Conservation (phyloP, 2,888 invertebrate species). For the Noctua fimbriata region DNA sequence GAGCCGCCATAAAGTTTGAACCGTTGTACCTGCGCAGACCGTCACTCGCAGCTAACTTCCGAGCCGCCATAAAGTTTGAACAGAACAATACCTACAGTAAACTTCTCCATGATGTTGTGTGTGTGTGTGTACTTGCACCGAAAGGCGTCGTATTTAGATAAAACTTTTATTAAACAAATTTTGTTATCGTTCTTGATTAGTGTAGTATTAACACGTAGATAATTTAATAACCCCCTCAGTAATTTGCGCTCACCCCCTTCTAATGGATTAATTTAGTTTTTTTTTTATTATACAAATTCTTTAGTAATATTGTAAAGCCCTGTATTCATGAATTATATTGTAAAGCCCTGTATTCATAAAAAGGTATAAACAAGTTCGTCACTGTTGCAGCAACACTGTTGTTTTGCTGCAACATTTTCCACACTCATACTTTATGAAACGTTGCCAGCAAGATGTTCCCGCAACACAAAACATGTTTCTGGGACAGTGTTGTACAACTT, state of each 20-base stretch:
- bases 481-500: not conserved
- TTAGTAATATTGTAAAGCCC: not conserved
- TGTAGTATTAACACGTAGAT: conserved; percentile 22
- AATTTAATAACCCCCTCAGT: conserved; percentile 9
- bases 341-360: not conserved
- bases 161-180: not conserved
- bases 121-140: conserved; percentile 32
- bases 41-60: not conserved
- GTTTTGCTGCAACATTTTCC: not conserved
- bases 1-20: not conserved
- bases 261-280: conserved; percentile 5
- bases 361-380: not conserved
- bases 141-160: conserved; percentile 5
- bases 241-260: not conserved
- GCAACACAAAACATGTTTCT: not conserved
- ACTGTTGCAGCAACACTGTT: not conserved
- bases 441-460: not conserved
- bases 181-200: not conserved
- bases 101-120: conserved; percentile 51
- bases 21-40: not conserved
- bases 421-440: not conserved
- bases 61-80: not conserved
- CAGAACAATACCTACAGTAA: conserved; percentile 3
- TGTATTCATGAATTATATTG: not conserved
- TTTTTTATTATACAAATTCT: not conserved